A percentile compares a stretch with the other conserved stretches of the same genome.
Conservation (phyloP, 2,113 vertebrate species). For the Hyaena hyaena region DNA sequence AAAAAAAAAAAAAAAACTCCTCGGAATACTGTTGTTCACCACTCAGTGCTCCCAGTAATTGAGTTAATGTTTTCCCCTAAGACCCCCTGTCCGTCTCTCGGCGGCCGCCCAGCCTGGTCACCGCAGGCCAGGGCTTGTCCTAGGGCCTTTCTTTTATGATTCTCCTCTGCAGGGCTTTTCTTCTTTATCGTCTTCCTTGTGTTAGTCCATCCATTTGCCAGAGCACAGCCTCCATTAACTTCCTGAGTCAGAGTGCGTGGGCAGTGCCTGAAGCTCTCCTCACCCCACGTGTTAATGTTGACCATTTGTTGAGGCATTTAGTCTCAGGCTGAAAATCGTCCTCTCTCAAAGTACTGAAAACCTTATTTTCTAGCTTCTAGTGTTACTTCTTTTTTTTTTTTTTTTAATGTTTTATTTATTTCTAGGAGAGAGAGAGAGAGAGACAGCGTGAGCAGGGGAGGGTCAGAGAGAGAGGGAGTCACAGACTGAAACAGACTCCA, state of each 20-base stretch:
- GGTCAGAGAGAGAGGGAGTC: no score
- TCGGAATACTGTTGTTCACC: background rate
- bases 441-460: no score
- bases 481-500: no score
- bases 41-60: background rate
- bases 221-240: background rate
- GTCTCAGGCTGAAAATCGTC: background rate
- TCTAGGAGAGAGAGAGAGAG: no score
- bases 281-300: background rate
- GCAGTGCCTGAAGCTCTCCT: background rate
- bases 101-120: background rate
- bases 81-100: background rate
- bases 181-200: background rate
- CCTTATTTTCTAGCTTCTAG: background rate
- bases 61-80: background rate
- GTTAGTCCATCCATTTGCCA: background rate
- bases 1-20: background rate
- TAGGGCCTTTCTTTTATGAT: background rate
- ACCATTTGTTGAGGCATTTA: background rate
- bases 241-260: background rate
- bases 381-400: no score
- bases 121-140: no score
- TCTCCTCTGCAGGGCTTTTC: background rate
- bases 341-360: background rate
- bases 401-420: no score